Conservation (phyloP, 2,113 vertebrate species). For the Desmodus rotundus region DNA sequence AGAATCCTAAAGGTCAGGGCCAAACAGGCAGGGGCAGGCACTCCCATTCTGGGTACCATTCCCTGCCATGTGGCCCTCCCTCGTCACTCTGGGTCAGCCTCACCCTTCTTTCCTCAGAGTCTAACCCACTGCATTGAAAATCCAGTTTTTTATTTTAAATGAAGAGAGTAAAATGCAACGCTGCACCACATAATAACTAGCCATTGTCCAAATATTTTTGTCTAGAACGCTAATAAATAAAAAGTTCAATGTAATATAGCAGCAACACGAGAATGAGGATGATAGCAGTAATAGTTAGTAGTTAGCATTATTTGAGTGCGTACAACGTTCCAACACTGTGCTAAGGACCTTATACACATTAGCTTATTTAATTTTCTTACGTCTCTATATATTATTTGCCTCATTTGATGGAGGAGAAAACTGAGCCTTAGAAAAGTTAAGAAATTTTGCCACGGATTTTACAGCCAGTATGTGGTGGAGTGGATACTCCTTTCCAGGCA, state of each 20-base stretch:
- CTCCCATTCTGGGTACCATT: not conserved
- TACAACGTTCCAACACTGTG: not conserved
- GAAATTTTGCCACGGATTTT: not conserved
- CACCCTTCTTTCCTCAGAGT: not conserved
- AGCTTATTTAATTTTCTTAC: not conserved
- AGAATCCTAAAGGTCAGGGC: not conserved
- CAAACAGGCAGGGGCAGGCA: not conserved
- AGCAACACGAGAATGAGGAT: not conserved
- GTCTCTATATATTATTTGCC: not conserved
- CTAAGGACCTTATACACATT: not conserved
- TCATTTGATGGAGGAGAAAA: not conserved
- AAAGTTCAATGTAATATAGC: not conserved
- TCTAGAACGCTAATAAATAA: not conserved
- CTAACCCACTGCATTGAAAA: not conserved
- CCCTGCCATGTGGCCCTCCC: not conserved
- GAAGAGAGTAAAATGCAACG: not conserved
- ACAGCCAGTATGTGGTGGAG: not conserved
- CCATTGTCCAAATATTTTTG: not conserved
- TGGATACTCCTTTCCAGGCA: not conserved
- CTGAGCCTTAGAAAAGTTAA: slow-evolving; percentile 5
- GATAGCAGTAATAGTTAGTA: not conserved
- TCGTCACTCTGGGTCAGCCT: not conserved
- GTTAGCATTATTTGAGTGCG: not conserved
- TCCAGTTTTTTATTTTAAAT: slow-evolving; percentile 16
- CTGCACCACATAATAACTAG: not conserved